A percentile compares a stretch with the other conserved stretches of the same genome.
These are phyloP conservation scores for Hypomecis atomaria DNA, from an alignment of 2,888 invertebrate species.

Conservation along the genomic window DNA sequence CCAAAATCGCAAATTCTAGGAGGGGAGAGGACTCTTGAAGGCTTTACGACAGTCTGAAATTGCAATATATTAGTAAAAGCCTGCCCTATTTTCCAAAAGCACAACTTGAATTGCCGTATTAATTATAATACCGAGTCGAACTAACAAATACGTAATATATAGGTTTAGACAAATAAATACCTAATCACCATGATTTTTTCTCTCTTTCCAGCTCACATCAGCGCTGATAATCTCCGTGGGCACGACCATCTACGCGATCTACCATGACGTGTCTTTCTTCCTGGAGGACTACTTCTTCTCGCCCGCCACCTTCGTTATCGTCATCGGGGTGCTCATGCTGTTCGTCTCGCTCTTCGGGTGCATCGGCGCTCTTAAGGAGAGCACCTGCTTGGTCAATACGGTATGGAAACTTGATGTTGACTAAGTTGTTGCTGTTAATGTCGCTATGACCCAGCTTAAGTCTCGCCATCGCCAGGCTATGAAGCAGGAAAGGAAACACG, in stretches of 20 bases:
- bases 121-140: too few relatives aligned
- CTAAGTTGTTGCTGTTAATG: too few relatives aligned
- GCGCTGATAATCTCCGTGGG: slow-evolving; percentile 89
- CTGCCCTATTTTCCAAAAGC: too few relatives aligned
- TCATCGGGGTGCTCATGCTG: slow-evolving; percentile 92
- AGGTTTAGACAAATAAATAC: background rate
- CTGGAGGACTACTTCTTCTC: slow-evolving; percentile 91
- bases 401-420: slow-evolving; percentile 71
- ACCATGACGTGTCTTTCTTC: slow-evolving; percentile 90
- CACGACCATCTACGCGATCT: slow-evolving; percentile 88
- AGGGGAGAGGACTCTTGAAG: too few relatives aligned
- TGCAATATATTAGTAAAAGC: too few relatives aligned
- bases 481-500: too few relatives aligned
- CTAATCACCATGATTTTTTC: slow-evolving; percentile 11
- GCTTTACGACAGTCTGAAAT: too few relatives aligned
- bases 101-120: too few relatives aligned
- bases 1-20: too few relatives aligned
- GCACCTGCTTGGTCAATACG: slow-evolving; percentile 92
- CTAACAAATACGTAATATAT: background rate
- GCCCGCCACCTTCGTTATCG: slow-evolving; percentile 92
- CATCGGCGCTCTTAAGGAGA: slow-evolving; percentile 95
- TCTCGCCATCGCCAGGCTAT: too few relatives aligned
- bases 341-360: slow-evolving; percentile 95
- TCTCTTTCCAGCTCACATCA: slow-evolving; percentile 87
- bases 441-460: too few relatives aligned